Evolutionary conservation across 2,888 invertebrate genomes (phyloP).

Genomic region (Spodoptera picta): DNA sequence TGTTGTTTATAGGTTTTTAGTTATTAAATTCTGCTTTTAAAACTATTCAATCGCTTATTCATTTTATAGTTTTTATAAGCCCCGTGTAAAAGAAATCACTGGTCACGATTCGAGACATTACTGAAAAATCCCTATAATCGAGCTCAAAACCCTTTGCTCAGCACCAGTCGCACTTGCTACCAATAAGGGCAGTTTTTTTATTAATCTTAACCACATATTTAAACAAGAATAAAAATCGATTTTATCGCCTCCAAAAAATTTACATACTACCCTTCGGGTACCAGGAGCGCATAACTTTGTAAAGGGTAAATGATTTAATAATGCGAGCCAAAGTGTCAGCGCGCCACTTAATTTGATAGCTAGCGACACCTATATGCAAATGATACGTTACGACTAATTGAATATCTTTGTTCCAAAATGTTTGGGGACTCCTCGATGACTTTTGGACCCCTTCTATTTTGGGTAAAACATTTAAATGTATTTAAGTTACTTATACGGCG

Average conservation of each 20-base stretch:
- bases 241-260: constrained; percentile 40
- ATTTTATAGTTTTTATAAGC: too few species aligned
- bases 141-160: too few species aligned
- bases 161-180: too few species aligned
- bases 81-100: too few species aligned
- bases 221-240: constrained; percentile 32
- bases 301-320: constrained; percentile 83
- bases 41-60: too few species aligned
- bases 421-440: constrained; percentile 71
- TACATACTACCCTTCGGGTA: constrained; percentile 55
- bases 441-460: constrained; percentile 65
- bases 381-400: constrained; percentile 84
- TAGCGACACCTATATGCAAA: constrained; percentile 87
- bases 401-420: constrained; percentile 81
- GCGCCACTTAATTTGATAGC: constrained; percentile 85
- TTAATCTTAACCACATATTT: too few species aligned
- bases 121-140: too few species aligned
- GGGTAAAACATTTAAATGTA: constrained; percentile 59
- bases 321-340: constrained; percentile 78
- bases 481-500: constrained; percentile 35
- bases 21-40: too few species aligned
- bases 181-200: too few species aligned
- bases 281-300: constrained; percentile 66
- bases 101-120: too few species aligned
- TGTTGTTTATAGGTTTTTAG: background rate